These are phyloP conservation scores for Pyrgus malvae DNA, from an alignment of 2,888 invertebrate genomes.

Conservation along the genomic window DNA sequence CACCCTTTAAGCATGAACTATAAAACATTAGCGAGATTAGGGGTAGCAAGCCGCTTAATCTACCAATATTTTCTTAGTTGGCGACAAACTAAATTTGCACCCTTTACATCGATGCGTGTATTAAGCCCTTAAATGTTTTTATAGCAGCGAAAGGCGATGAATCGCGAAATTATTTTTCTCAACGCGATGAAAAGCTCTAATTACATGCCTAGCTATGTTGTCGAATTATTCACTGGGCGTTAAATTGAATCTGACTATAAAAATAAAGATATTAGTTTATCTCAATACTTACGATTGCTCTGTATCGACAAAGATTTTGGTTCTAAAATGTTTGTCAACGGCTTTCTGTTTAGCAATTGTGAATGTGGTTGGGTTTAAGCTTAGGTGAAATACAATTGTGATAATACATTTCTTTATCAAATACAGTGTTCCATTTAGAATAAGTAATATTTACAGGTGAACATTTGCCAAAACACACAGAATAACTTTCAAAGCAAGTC, in stretches of 20 bases:
- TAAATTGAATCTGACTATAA: slow-evolving; percentile 52
- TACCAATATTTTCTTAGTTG: slow-evolving; percentile 45
- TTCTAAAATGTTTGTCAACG: too few species aligned
- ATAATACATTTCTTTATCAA: too few species aligned
- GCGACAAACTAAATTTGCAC: slow-evolving; percentile 35
- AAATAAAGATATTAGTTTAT: slow-evolving; percentile 6
- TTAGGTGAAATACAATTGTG: too few species aligned
- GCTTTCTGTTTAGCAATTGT: too few species aligned
- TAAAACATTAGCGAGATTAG: slow-evolving; percentile 61
- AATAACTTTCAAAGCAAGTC: too few species aligned
- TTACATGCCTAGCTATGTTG: slow-evolving; percentile 5
- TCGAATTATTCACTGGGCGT: slow-evolving; percentile 41
- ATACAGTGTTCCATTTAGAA: too few species aligned
- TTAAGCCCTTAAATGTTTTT: slow-evolving; percentile 12
- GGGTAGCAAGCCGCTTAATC: slow-evolving; percentile 40
- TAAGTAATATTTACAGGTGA: too few species aligned
- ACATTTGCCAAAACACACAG: too few species aligned
- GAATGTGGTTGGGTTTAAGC: too few species aligned
- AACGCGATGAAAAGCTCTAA: slow-evolving; percentile 22
- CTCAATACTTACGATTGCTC: too few species aligned
- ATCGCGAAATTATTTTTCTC: slow-evolving; percentile 25
- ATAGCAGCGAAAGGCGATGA: slow-evolving; percentile 23
- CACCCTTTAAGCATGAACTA: slow-evolving; percentile 50
- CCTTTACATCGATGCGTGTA: slow-evolving; percentile 40
- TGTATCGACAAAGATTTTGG: too few species aligned